A percentile compares a stretch with the other conserved stretches of the same genome.
Evolutionary conservation across 2,888 invertebrate species (phyloP).

Genomic region (Eilema sororculum): DNA sequence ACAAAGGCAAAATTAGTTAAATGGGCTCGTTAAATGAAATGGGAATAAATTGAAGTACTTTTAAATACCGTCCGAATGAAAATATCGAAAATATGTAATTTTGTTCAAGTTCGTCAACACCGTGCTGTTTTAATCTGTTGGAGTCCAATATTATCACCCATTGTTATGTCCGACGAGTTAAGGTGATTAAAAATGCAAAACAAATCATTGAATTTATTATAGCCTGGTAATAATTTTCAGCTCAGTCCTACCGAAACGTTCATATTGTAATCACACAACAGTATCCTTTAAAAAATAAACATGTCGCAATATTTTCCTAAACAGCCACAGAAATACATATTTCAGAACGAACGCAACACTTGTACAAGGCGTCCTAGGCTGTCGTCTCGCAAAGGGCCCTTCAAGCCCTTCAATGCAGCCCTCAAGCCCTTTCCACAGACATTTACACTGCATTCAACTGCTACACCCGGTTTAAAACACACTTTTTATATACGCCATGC

Average conservation of each 20-base stretch:
- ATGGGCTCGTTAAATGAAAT: too few species aligned
- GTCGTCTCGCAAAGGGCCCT: conserved; percentile 47
- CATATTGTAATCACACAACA: background rate
- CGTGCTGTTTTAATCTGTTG: too few species aligned
- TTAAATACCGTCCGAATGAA: too few species aligned
- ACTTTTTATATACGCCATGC: conserved; percentile 46
- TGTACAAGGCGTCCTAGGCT: conserved; percentile 39
- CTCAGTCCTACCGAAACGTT: background rate
- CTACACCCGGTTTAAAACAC: conserved; percentile 44
- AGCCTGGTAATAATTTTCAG: too few species aligned
- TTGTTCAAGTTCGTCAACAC: too few species aligned
- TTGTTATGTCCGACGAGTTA: too few species aligned
- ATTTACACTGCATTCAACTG: conserved; percentile 55
- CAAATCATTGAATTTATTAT: too few species aligned
- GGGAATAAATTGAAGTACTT: too few species aligned
- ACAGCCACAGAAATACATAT: conserved; percentile 33
- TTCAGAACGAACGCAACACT: conserved; percentile 40
- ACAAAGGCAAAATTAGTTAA: too few species aligned
- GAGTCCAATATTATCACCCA: too few species aligned
- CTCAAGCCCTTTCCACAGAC: conserved; percentile 52
- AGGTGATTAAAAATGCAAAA: too few species aligned
- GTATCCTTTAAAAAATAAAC: background rate
- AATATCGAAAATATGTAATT: too few species aligned
- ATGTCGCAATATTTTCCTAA: background rate
- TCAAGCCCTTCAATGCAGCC: conserved; percentile 40